Evolutionary conservation across 2,888 invertebrate genomes (phyloP).

Genomic region (Oeneis ivallda): DNA sequence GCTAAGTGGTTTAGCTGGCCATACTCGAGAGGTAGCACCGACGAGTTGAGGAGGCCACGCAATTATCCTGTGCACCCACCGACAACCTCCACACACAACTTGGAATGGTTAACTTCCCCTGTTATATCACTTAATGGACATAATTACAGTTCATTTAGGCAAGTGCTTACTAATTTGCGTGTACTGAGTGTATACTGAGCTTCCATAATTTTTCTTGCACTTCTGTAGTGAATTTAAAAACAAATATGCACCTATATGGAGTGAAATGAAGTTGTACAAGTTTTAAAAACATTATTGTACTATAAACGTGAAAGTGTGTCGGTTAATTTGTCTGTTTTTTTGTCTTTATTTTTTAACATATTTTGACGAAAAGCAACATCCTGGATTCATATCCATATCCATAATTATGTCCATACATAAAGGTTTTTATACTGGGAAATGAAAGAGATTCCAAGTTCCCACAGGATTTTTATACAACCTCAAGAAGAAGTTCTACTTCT

Average conservation of each 20-base stretch:
- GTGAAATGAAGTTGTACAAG: not conserved
- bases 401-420: too few relatives aligned
- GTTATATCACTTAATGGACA: slow-evolving; percentile 51
- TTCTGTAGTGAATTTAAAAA: not conserved
- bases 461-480: too few relatives aligned
- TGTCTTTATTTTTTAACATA: too few relatives aligned
- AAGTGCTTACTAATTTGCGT: slow-evolving; percentile 40
- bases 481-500: too few relatives aligned
- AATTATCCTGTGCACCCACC: slow-evolving; percentile 22
- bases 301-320: too few relatives aligned
- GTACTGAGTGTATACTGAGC: slow-evolving; percentile 25
- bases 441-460: too few relatives aligned
- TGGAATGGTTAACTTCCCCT: slow-evolving; percentile 41
- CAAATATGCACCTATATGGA: not conserved
- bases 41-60: slow-evolving; percentile 37
- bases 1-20: slow-evolving; percentile 47
- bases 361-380: too few relatives aligned
- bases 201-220: slow-evolving; percentile 21
- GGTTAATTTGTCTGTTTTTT: too few relatives aligned
- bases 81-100: slow-evolving; percentile 31
- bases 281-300: too few relatives aligned
- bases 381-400: too few relatives aligned
- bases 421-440: too few relatives aligned
- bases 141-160: slow-evolving; percentile 42
- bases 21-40: slow-evolving; percentile 36